phyloP scores from a whole-genome alignment of 2,888 invertebrate genomes.

The Sminthurinus aureus region DNA sequence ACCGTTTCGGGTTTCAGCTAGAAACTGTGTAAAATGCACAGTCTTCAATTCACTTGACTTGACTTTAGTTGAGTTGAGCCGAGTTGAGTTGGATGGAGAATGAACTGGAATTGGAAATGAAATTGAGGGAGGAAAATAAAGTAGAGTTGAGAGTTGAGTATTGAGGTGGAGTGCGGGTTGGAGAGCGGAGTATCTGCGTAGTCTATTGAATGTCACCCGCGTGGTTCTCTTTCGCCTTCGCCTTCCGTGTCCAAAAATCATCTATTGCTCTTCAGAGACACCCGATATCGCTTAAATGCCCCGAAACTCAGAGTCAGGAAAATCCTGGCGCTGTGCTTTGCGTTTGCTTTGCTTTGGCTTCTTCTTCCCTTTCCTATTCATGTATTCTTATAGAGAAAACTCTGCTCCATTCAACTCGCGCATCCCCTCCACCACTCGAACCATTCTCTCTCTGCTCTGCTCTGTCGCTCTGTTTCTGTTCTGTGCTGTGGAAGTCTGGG shows the following conservation, averaged over 20 bases:
- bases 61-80: too few species aligned
- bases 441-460: background rate
- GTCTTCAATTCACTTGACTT: background rate
- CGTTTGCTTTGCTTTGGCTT: background rate
- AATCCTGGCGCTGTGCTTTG: background rate
- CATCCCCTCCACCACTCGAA: slow-evolving; percentile 2
- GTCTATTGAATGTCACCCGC: slow-evolving; percentile 32
- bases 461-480: background rate
- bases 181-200: background rate
- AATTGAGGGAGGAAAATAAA: slow-evolving; percentile 13
- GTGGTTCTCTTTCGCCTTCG: slow-evolving; percentile 10
- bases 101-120: background rate
- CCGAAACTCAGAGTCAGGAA: slow-evolving; percentile 28
- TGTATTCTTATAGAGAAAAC: background rate
- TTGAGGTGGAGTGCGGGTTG: background rate
- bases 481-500: background rate
- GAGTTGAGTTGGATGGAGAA: too few species aligned
- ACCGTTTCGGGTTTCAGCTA: background rate
- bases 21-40: background rate
- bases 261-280: slow-evolving; percentile 49
- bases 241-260: slow-evolving; percentile 37
- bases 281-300: slow-evolving; percentile 48
- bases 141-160: slow-evolving; percentile 1
- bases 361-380: too few species aligned
- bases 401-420: slow-evolving; percentile 6